A percentile compares a stretch with the other conserved stretches of the same genome.
Conservation (phyloP, 2,113 vertebrate genomes). For the Trichomycterus rosablanca region DNA sequence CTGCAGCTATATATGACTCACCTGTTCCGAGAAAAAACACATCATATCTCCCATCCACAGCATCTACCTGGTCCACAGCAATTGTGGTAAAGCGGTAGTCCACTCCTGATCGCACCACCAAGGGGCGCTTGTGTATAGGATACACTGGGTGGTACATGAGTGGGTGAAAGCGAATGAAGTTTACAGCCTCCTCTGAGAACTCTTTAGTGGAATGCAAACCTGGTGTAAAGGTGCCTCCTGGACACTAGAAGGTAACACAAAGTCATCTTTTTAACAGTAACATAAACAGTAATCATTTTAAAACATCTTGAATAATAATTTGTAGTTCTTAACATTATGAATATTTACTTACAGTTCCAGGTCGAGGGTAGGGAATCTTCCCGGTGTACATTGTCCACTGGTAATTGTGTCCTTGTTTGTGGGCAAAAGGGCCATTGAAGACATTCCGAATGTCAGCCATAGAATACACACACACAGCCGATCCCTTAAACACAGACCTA, state of each 20-base stretch:
- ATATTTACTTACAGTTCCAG: conserved; percentile 69
- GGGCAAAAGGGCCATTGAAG: conserved; percentile 80
- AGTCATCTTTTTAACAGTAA: background rate
- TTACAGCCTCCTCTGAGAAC: conserved; percentile 77
- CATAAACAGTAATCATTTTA: too few species aligned
- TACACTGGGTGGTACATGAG: conserved; percentile 79
- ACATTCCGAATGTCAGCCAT: conserved; percentile 80
- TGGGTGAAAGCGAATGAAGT: conserved; percentile 75
- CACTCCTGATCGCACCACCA: conserved; percentile 74
- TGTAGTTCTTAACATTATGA: too few species aligned
- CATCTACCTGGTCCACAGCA: conserved; percentile 77
- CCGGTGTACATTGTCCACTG: conserved; percentile 78
- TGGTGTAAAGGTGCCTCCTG: conserved; percentile 78
- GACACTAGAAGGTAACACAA: conserved; percentile 62
- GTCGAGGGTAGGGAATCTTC: conserved; percentile 78
- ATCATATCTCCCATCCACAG: conserved; percentile 77
- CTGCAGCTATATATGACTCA: conserved; percentile 40
- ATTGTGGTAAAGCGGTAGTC: conserved; percentile 76
- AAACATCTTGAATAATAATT: too few species aligned
- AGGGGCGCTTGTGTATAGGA: conserved; percentile 74
- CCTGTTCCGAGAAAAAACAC: conserved; percentile 82
- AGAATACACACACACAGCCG: conserved; percentile 78
- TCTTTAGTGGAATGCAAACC: conserved; percentile 72
- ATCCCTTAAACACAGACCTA: conserved; percentile 80
- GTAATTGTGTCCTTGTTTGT: conserved; percentile 79